Base-by-base conservation (phyloP, 2,797 vertebrate species). In the Lutjanus argentimaculatus region DNA sequence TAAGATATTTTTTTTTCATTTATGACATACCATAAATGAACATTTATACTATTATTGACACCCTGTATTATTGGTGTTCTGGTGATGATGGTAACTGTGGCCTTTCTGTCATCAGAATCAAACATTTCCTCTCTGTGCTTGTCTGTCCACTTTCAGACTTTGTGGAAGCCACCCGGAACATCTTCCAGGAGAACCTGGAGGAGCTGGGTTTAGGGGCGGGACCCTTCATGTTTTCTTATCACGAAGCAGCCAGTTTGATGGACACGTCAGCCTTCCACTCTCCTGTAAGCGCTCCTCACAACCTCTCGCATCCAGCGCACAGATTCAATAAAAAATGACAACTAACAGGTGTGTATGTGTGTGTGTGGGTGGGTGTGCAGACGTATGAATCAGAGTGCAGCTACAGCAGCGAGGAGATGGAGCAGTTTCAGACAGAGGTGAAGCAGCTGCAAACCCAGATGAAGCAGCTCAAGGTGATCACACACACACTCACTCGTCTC, bases 181-280 rank as follows among this genome's bases (percentile, higher is more conserved):
- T 95, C 71, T 94, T 97, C 84, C 96, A 94, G 72, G 96, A 97
- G 67, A 95, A 96, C 74, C 91, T 97, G 78, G 95, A 97, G 0
- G 95, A 96, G 80, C 92, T 93, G 8, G 95, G 96, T 19, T 84
- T 97, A 58, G 94, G 95, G n/a, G 81, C 92, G 3, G 94, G 79
- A 52, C 96, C 96, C 7, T 85, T 97, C 80, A 95, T 96, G 88
- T 98, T 98, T 87, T 97, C 96, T 2, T 97, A 97, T 75, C 96
- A 97, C 0, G 96, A 98, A 94, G 97, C 96, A 72, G 97, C 97
- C 67, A 97, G 93, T 84, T 91, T 98, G 91, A 95, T 98, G 95
- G 97, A 98, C 82, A 97, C 96, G 0, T 97, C 97, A 0, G 97
- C 97, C 77, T 98, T 98, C 84, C 97, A 97, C 77, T 97, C 97